These are phyloP conservation scores for Mechanitis messenoides DNA, from an alignment of 2,888 invertebrate genomes.

Conservation along the genomic window DNA sequence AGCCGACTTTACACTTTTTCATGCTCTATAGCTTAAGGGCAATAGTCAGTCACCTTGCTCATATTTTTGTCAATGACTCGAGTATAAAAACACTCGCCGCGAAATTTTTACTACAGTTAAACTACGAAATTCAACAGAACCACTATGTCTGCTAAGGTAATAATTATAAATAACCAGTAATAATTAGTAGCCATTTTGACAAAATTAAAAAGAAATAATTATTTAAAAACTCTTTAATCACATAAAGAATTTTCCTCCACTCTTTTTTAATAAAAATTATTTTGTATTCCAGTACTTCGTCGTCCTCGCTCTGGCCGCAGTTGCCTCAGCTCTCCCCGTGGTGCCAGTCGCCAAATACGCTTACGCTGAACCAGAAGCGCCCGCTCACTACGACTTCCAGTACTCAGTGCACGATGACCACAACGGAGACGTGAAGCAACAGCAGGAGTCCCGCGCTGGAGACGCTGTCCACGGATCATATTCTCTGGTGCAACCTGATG, in stretches of 20 bases:
- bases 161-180: too few relatives aligned
- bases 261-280: not conserved
- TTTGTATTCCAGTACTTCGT: not conserved
- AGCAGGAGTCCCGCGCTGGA: slow-evolving; percentile 63
- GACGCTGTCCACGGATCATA: slow-evolving; percentile 66
- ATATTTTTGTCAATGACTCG: too few relatives aligned
- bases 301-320: slow-evolving; percentile 29
- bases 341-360: slow-evolving; percentile 49
- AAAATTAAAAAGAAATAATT: too few relatives aligned
- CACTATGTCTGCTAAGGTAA: too few relatives aligned
- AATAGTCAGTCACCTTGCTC: too few relatives aligned
- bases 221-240: too few relatives aligned
- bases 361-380: slow-evolving; percentile 54
- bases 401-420: slow-evolving; percentile 66
- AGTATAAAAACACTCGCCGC: too few relatives aligned
- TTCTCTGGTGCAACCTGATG: slow-evolving; percentile 70
- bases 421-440: slow-evolving; percentile 67
- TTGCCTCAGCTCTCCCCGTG: slow-evolving; percentile 35
- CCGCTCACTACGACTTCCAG: slow-evolving; percentile 63
- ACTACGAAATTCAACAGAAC: too few relatives aligned
- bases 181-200: too few relatives aligned
- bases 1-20: too few relatives aligned
- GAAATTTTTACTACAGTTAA: too few relatives aligned
- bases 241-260: not conserved
- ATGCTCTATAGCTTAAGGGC: too few relatives aligned